phyloP scores from a whole-genome alignment of 1,140 invertebrate species.

The Scylla paramamosain region DNA sequence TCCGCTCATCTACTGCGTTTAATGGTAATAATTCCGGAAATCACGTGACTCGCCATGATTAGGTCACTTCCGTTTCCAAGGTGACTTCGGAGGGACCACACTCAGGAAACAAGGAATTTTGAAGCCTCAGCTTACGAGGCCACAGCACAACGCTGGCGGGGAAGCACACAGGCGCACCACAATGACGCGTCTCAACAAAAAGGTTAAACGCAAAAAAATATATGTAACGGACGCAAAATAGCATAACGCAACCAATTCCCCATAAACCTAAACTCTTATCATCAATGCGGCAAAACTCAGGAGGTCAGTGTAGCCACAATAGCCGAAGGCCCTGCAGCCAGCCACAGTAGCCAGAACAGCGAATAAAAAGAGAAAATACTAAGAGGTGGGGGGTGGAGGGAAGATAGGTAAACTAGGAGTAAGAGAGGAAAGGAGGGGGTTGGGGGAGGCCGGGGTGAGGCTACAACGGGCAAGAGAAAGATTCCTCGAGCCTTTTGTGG shows the following conservation, averaged over 20 bases:
- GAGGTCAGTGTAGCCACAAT: not conserved
- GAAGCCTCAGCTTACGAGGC: not conserved
- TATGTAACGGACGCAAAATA: not conserved
- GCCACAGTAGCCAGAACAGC: not conserved
- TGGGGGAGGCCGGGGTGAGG: not conserved
- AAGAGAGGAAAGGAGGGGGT: not conserved
- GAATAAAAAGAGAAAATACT: constrained; percentile 17
- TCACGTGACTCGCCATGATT: not conserved
- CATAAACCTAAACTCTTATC: not conserved
- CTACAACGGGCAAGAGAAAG: constrained; percentile 10
- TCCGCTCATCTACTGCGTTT: constrained; percentile 2
- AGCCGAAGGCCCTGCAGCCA: not conserved
- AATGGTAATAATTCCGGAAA: constrained; percentile 15
- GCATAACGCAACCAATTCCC: not conserved
- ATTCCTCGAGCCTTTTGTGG: constrained; percentile 20
- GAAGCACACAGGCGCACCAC: not conserved
- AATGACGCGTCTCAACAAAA: too few relatives aligned
- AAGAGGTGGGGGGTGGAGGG: not conserved
- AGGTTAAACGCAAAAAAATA: not conserved
- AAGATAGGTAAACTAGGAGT: not conserved
- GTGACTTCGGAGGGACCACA: not conserved
- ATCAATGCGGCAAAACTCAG: not conserved
- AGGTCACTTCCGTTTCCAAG: constrained; percentile 20
- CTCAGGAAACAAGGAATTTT: not conserved
- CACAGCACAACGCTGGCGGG: not conserved